Percentiles rank a stretch among this genome's conserved stretches.
Conservation (phyloP, 2,797 vertebrate genomes). For the Hippoglossus hippoglossus region DNA sequence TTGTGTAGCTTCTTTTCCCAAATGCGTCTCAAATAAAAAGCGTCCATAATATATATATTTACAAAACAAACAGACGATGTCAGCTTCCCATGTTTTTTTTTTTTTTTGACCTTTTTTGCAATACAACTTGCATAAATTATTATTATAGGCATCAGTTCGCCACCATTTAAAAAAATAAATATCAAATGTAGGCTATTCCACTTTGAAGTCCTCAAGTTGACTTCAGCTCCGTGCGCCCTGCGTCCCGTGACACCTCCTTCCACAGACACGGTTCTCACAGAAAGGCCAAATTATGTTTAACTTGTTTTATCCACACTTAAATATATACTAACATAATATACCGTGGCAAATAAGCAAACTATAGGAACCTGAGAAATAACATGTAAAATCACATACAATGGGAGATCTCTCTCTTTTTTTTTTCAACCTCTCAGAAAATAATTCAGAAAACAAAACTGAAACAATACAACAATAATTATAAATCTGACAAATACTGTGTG, state of each 20-base stretch:
- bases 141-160: constrained; percentile 90
- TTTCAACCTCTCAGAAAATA: constrained; percentile 34
- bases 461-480: constrained; percentile 43
- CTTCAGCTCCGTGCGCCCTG: constrained; percentile 87
- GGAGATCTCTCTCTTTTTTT: constrained; percentile 83
- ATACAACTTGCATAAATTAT: constrained; percentile 99
- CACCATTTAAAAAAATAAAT: constrained; percentile 99
- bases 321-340: constrained; percentile 82
- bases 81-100: constrained; percentile 84
- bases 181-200: constrained; percentile 97
- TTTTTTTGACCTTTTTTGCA: constrained; percentile 81
- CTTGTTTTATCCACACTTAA: constrained; percentile 85
- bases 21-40: constrained; percentile 96
- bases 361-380: constrained; percentile 98
- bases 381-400: constrained; percentile 92
- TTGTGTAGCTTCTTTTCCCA: constrained; percentile 88
- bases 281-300: constrained; percentile 81
- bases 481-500: constrained; percentile 21
- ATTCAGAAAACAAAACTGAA: constrained; percentile 51
- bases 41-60: constrained; percentile 91
- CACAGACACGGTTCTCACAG: constrained; percentile 90
- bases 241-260: constrained; percentile 85
- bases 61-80: constrained; percentile 86
- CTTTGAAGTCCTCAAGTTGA: constrained; percentile 94
- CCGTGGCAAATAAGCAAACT: constrained; percentile 95